Evolutionary conservation across 2,113 vertebrate genomes (phyloP), one percentile per base, ranked within the genome.

Genomic region (pig (Sus scrofa)): DNA sequence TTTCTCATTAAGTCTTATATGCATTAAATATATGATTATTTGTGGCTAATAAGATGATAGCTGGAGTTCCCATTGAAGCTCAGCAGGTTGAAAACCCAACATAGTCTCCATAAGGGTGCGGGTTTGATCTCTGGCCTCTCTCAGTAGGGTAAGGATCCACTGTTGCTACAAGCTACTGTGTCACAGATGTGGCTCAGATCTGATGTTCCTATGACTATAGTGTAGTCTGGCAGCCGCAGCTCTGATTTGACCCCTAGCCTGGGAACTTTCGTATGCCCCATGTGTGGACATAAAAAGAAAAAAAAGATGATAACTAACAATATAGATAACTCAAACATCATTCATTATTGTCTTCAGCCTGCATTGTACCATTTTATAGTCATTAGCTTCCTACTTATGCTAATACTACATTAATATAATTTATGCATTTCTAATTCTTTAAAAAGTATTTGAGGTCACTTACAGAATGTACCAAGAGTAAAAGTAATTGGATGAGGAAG

Each of bases 381-480:
- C 56, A 82, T 88, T 82, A 79, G 16, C 13, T 75, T 22, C 26
- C 15, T 93, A 58, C 22, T 74, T 89, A 50, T 91, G 68, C n/a
- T 83, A 81, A 74, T 27, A 19, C 5, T 89, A 1, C 1, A 24
- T 68, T 89, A 86, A 75, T 60, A 71, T 62, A 52, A 6, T 68
- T 70, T 85, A 39, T 67, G 70, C 79, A 30, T 79, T 95, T 89
- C n/a, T 77, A 82, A 89, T 63, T 87, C 52, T 56, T 27, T 91
- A 58, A 82, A 78, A 89, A 90, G 7, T 52, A 20, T 52, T 93
- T 89, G 73, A 92, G 27, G 58, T 63, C 44, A 92, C 7, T 82
- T 87, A 65, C 44, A 71, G 44, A 94, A 83, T 77, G 34, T 30
- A 89, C 63, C 39, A 68, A 81, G 68, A 84, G 39, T 58, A 82